Conservation (phyloP, 2,797 vertebrate species). For the Danio choprae region DNA sequence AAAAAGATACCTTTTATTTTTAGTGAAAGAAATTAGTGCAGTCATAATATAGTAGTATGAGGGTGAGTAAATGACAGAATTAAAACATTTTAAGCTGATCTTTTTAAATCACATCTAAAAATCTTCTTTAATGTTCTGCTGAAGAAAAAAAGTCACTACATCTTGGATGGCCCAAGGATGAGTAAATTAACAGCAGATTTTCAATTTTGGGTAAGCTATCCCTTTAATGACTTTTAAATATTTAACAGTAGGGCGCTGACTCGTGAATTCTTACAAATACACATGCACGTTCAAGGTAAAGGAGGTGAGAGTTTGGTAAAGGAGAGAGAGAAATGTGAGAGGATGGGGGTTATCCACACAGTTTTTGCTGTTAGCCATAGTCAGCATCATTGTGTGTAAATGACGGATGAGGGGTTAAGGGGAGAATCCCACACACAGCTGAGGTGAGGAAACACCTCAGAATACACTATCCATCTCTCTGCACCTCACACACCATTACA, state of each 20-base stretch:
- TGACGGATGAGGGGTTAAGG: slow-evolving; percentile 50
- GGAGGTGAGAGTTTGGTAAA: background rate
- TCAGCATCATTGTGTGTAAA: slow-evolving; percentile 49
- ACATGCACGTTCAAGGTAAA: background rate
- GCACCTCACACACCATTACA: slow-evolving; percentile 39
- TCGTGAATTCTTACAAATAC: background rate
- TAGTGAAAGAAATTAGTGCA: no score
- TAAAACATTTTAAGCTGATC: no score
- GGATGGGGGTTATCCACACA: background rate
- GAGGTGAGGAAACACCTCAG: slow-evolving; percentile 45
- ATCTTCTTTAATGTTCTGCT: no score
- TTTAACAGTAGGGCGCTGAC: background rate
- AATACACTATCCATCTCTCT: slow-evolving; percentile 47
- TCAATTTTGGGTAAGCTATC: background rate
- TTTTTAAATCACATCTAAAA: no score
- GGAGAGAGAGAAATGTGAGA: background rate
- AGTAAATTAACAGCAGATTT: background rate
- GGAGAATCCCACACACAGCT: slow-evolving; percentile 48
- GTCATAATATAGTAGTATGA: no score
- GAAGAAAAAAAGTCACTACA: no score
- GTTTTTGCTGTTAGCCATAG: slow-evolving; percentile 17
- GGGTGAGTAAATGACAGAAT: no score
- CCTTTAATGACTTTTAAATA: background rate
- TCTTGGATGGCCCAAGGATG: background rate
- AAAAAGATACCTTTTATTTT: no score